phyloP scores from a whole-genome alignment of 2,113 vertebrate species.

The Crotophaga sulcirostris region DNA sequence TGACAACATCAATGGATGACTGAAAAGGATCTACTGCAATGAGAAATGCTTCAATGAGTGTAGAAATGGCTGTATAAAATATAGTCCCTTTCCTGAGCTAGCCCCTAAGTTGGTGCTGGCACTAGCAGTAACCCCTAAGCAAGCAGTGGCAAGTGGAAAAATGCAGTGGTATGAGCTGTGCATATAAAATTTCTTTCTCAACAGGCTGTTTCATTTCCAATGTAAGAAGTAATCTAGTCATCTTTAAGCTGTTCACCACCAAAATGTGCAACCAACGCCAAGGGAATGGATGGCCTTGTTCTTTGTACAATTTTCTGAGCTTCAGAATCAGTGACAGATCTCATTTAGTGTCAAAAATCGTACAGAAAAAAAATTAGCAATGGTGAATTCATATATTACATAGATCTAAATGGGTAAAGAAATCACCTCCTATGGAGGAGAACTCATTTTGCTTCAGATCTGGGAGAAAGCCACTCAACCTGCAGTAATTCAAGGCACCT shows the following conservation, averaged over 20 bases:
- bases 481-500: background rate
- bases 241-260: background rate
- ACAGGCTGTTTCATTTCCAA: background rate
- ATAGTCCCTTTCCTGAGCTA: background rate
- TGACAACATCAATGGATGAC: background rate
- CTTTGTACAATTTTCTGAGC: background rate
- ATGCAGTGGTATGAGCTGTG: background rate
- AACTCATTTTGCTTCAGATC: background rate
- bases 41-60: background rate
- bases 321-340: background rate
- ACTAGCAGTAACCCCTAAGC: background rate
- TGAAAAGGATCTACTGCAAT: background rate
- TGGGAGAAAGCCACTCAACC: background rate
- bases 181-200: background rate
- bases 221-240: background rate
- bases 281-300: background rate
- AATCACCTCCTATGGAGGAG: background rate
- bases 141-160: background rate
- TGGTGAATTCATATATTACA: rapidly evolving
- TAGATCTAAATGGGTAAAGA: background rate
- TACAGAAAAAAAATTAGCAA: background rate
- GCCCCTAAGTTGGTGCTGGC: background rate
- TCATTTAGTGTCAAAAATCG: background rate
- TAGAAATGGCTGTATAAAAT: background rate
- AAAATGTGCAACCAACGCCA: background rate